phyloP scores from a whole-genome alignment of 2,113 vertebrate species.

The Oxygymnocypris stewartii region DNA sequence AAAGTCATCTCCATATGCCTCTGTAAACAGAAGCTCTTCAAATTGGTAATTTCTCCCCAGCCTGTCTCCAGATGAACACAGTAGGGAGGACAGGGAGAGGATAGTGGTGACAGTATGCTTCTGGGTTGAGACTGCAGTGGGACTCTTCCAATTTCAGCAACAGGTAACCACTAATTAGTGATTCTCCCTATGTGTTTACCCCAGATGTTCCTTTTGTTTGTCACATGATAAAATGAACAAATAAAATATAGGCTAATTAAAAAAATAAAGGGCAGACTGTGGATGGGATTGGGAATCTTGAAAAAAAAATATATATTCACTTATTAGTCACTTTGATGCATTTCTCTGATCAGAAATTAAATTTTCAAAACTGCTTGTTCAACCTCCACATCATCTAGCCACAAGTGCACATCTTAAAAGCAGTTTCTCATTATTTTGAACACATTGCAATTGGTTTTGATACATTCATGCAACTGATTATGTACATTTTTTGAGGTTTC shows the following conservation, averaged over 20 bases:
- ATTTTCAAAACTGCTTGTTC: too few relatives aligned
- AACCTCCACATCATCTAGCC: too few relatives aligned
- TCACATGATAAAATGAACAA: background rate
- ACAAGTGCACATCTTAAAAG: too few relatives aligned
- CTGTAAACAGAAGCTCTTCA: constrained; percentile 17
- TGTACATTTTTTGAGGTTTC: too few relatives aligned
- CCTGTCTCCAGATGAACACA: constrained; percentile 31
- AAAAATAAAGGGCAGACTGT: background rate
- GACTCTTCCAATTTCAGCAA: constrained; percentile 32
- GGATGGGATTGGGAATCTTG: background rate
- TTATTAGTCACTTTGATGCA: too few relatives aligned
- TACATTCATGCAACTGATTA: too few relatives aligned
- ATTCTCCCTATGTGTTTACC: background rate
- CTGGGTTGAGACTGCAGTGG: background rate
- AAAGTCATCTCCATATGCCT: constrained; percentile 40
- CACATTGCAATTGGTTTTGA: too few relatives aligned
- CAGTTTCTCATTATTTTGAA: too few relatives aligned
- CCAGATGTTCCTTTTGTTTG: constrained; percentile 45
- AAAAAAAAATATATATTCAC: too few relatives aligned
- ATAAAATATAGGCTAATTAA: background rate
- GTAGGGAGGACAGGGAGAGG: constrained; percentile 32
- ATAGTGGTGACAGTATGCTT: constrained; percentile 17
- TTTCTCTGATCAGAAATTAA: too few relatives aligned
- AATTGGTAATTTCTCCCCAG: constrained; percentile 1
- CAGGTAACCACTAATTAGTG: constrained; percentile 44